These are phyloP conservation scores for Benthosema pterotum DNA, from an alignment of 2,797 vertebrate species.

Conservation along the genomic window DNA sequence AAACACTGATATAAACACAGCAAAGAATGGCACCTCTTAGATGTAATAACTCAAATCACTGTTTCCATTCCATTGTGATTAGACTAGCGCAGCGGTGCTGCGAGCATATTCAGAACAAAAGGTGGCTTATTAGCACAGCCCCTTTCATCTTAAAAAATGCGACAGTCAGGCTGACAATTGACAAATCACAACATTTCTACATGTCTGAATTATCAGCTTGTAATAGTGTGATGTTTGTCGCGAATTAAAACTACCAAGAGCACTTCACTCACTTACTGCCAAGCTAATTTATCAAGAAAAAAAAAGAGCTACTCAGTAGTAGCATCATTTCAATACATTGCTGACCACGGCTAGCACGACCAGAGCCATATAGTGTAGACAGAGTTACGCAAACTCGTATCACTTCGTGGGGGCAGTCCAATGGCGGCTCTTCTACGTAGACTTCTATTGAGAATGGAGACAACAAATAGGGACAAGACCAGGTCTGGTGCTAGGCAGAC, in stretches of 20 bases:
- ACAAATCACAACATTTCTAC: conserved; percentile 19
- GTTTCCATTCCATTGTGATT: background rate
- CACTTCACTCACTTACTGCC: background rate
- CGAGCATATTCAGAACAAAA: conserved; percentile 68
- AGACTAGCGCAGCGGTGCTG: conserved; percentile 5
- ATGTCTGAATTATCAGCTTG: background rate
- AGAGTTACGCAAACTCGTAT: too few relatives aligned
- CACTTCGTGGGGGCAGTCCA: too few relatives aligned
- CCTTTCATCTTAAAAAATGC: conserved; percentile 64
- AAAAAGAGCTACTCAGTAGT: conserved; percentile 12
- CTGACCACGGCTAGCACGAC: conserved; percentile 48
- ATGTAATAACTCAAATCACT: too few relatives aligned
- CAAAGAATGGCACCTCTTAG: too few relatives aligned
- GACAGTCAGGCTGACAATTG: conserved; percentile 50
- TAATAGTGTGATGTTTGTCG: background rate
- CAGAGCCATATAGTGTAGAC: too few relatives aligned
- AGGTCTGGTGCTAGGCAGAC: too few relatives aligned
- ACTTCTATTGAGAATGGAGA: too few relatives aligned
- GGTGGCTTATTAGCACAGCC: conserved; percentile 66
- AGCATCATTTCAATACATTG: conserved; percentile 31
- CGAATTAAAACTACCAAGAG: background rate
- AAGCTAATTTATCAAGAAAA: background rate
- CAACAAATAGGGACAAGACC: too few relatives aligned
- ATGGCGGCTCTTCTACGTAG: too few relatives aligned
- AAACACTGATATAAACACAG: too few relatives aligned